Evolutionary conservation across 2,113 vertebrate genomes (phyloP), one percentile per base, ranked within the genome.

Genomic region (Misgurnus anguillicaudatus): DNA sequence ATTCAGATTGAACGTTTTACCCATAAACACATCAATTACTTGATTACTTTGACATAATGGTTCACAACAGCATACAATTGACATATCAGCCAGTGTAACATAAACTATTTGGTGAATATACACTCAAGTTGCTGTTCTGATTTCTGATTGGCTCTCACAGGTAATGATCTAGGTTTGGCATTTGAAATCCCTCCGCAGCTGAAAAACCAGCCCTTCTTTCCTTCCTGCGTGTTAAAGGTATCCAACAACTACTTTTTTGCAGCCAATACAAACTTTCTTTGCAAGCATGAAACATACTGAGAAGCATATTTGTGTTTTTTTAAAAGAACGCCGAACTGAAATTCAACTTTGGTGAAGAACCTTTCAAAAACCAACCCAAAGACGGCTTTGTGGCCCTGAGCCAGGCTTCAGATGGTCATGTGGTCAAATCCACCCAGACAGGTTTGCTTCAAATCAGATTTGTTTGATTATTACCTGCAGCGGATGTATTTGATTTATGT

Each of bases 151-250:
- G 39, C 39, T 80, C 10, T 86, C 87, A 11, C 80, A 99, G 97
- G 97, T 31, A 98, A 92, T 73, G 97, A 99, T 75, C 93, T 99
- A 17, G 98, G 97, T 67, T 38, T 95, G 82, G 97, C 98, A 0
- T 99, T 99, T 90, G 96, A 99, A 74, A 93, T 98, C 72, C 94
- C 96, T 42, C 78, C 91, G 0, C 94, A 95, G 69, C 36, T 98
- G 75, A 96, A 90, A 85, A 95, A 90, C 85, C 95, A 99, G 87
- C 89, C 95, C 0, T 94, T 99, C 82, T 99, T 95, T 91, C 94
- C 96, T 78, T 91, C 97, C 45, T 99, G 98, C 89, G 98, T 99
- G 38, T 91, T 99, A 39, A 99, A 99, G 96, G 98, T 99, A 93
- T 88, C 6, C 16, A 21, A 19, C 57, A 45, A 4, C 0, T 16